phyloP scores from a whole-genome alignment of 1,140 invertebrate genomes.

The Ceratosolen solmsi region DNA sequence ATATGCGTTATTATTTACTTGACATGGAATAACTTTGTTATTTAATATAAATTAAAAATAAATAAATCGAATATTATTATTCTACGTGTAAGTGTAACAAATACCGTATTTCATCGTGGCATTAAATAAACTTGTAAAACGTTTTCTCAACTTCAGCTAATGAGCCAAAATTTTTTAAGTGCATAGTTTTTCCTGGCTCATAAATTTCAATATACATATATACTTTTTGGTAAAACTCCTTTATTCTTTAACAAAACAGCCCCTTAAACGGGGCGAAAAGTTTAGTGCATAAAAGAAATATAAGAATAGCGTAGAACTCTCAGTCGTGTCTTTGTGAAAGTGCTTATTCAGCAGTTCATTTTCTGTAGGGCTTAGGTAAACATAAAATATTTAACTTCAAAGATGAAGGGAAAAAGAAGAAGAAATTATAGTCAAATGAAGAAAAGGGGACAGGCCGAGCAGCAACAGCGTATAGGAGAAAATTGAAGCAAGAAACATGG shows the following conservation, averaged over 20 bases:
- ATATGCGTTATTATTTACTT: no score
- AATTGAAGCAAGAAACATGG: constrained; percentile 45
- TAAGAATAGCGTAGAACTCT: background rate
- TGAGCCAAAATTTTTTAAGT: no score
- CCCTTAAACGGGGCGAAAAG: background rate
- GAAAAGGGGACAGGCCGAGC: background rate
- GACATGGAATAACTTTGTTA: no score
- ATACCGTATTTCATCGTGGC: no score
- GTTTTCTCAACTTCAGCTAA: no score
- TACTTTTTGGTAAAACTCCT: background rate
- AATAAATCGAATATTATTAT: no score
- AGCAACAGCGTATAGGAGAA: constrained; percentile 26
- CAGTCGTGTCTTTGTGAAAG: background rate
- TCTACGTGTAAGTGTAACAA: no score
- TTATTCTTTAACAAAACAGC: background rate
- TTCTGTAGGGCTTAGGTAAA: background rate
- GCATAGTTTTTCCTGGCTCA: no score
- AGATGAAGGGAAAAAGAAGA: background rate
- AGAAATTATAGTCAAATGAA: background rate
- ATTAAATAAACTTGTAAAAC: no score
- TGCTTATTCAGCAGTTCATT: constrained; percentile 20
- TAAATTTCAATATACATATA: no score
- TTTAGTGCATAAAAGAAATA: background rate
- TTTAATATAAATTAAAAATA: no score
- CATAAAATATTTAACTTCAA: constrained; percentile 43